Base-by-base conservation (phyloP, 30 jellyfish, hydroid and myxozoan genomes). In the Cassiopea andromeda region DNA sequence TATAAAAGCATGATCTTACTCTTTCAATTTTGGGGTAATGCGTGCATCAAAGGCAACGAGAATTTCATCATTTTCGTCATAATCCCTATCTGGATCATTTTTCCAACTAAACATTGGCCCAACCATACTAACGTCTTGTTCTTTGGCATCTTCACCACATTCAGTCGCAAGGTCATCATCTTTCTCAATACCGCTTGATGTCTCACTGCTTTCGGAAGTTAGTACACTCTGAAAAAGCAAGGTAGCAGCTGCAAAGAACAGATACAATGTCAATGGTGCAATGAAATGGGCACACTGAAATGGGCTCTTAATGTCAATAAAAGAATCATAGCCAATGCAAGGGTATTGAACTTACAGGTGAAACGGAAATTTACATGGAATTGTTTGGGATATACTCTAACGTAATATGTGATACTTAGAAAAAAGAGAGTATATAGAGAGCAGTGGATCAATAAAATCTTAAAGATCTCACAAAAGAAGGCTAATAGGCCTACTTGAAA, bases 151-250 rank as follows among this genome's bases (percentile, higher is more conserved):
- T 43, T 96, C 98, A 54, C 97, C 98, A 54, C 98, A 86, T 86
- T 96, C 99, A 1, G 99, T 96, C 19, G 99, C 92, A 12, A 96
- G 91, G 87, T 96, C 99, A 69, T 92, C 99, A 45, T 96, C 99
- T 76, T 96, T 96, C 69, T 84, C 83, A 27, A 95, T 66, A 13
- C 99, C 99, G 72, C 99, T 96, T 14, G 99, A 95, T 27, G 97
- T 59, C 47, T 92, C 99, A 77, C 96, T 98, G 78, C 97, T 90
- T 38, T 82, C 98, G 60, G 73, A 60, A 60, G 72, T 57, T 60
- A 49, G 60, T 7, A 75, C 66, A 38, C 43, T 69, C 93, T 86
- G 84, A 45, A 74, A 75, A 75, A 70, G 76, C 47, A 38, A 73
- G 73, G 0, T 16, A 14, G 43, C 19, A 4, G 73, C 68, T 6